A percentile compares a stretch with the other conserved stretches of the same genome.
phyloP scores from a whole-genome alignment of 2,797 vertebrate genomes.

The Calcarius lapponicus region DNA sequence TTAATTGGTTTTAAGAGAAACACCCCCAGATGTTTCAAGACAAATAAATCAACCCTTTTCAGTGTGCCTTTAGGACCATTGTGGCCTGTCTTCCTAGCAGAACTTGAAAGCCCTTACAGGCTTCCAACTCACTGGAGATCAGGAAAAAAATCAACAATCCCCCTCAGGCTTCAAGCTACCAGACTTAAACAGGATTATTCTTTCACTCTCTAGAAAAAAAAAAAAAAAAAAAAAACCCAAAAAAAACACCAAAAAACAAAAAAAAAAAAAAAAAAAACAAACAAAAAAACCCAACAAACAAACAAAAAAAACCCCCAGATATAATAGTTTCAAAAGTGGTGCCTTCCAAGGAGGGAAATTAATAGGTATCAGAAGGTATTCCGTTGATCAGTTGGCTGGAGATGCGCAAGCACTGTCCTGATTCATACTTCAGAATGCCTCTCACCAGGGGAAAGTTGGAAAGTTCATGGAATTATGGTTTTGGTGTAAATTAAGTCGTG shows the following conservation, averaged over 20 bases:
- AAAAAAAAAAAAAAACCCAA: too few species aligned
- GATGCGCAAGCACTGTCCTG: fast-evolving
- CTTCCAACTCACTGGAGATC: neutral
- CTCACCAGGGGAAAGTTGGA: neutral
- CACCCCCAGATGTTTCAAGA: neutral
- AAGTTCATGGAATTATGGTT: neutral
- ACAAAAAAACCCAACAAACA: too few species aligned
- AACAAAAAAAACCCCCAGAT: neutral
- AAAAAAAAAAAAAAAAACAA: too few species aligned
- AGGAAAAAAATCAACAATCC: neutral
- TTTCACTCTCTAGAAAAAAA: neutral
- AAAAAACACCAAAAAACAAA: too few species aligned
- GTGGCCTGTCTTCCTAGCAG: neutral
- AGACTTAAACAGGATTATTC: neutral
- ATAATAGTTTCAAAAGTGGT: neutral
- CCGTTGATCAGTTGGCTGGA: neutral
- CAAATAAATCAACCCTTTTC: neutral
- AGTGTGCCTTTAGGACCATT: neutral
- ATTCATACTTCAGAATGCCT: neutral
- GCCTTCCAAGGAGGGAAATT: neutral
- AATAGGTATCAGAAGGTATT: neutral
- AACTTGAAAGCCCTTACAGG: neutral
- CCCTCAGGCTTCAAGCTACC: neutral
- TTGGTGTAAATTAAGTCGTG: neutral
- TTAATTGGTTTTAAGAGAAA: neutral